Evolutionary conservation across 2,113 vertebrate species (phyloP), one percentile per base, ranked within the genome.

Genomic region (Nematolebias whitei): DNA sequence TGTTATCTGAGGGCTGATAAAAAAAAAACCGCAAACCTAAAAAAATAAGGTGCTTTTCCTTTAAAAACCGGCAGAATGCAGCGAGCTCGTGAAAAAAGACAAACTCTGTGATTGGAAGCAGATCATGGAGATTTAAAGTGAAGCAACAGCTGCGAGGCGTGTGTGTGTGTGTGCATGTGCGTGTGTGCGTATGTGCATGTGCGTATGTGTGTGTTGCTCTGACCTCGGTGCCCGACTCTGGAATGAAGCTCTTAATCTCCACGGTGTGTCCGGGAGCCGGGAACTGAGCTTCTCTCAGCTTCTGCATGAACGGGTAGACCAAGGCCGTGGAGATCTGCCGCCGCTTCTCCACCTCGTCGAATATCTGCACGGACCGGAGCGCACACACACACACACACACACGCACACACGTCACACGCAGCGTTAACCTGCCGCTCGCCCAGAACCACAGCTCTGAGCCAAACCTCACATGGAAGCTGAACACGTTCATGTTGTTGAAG

Each of bases 281-380:
- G 82, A 98, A 99, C 4, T 94, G 76, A 0, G 95, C 92, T 82
- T 99, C 97, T 52, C 96, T 89, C 12, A 99, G 93, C 55, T 96
- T 96, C 84, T 98, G 97, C 97, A 99, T 98, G 90, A 99, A 98
- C 1, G 97, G 96, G 80, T 99, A 99, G 63, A 98, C 95, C 90
- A 98, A 95, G 0, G 97, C 96, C 93, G 93, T 90, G 79, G 96
- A 95, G 77, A 96, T 97, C 90, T 96, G 95, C 15, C 96, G 92
- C 8, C 97, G 89, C 89, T 98, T 98, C 89, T 99, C 97, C 76
- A 99, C 97, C 87, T 99, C 97, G 0, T 99, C 96, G 74, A 99
- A 93, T 80, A 99, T 98, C 96, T 98, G 71, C 22, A 32, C 63
- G 64, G 18, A 50, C 52, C n/a, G n/a, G n/a, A n/a, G n/a, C n/a